These are phyloP conservation scores for Podarcis raffonei DNA, from an alignment of 2,113 vertebrate genomes.

Conservation along the genomic window DNA sequence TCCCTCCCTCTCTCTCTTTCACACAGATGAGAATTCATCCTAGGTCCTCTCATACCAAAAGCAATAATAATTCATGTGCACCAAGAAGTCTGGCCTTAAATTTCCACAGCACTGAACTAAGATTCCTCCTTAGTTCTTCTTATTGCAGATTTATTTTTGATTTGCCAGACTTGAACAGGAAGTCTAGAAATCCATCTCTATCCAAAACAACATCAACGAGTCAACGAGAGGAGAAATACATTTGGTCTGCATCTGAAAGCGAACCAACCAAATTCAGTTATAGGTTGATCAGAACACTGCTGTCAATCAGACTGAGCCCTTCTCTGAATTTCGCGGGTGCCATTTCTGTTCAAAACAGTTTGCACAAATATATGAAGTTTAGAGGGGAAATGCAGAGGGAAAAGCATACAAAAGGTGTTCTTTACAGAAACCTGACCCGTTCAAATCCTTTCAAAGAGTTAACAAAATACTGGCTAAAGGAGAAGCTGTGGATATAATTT, in stretches of 20 bases:
- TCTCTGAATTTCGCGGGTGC: too few species aligned
- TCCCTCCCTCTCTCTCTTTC: neutral
- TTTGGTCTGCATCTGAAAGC: too few species aligned
- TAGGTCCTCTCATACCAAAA: neutral
- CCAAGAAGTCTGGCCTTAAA: neutral
- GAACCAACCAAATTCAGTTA: too few species aligned
- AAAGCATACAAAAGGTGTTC: too few species aligned
- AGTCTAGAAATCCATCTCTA: neutral
- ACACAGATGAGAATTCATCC: neutral
- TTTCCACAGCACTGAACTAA: neutral
- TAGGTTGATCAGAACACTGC: too few species aligned
- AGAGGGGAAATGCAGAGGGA: too few species aligned
- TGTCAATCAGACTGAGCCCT: too few species aligned
- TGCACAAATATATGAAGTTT: too few species aligned
- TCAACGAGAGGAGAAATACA: too few species aligned
- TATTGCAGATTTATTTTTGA: neutral
- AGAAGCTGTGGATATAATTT: conserved; percentile 22
- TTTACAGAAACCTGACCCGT: neutral
- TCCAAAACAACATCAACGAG: neutral
- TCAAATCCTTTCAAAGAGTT: conserved; percentile 32
- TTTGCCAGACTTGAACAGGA: neutral
- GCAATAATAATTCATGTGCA: neutral
- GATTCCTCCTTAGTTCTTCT: neutral
- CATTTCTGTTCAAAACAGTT: too few species aligned
- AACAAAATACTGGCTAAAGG: conserved; percentile 23